A percentile compares a stretch with the other conserved stretches of the same genome.
phyloP scores from a whole-genome alignment of 2,113 vertebrate genomes.

The Cololabis saira region DNA sequence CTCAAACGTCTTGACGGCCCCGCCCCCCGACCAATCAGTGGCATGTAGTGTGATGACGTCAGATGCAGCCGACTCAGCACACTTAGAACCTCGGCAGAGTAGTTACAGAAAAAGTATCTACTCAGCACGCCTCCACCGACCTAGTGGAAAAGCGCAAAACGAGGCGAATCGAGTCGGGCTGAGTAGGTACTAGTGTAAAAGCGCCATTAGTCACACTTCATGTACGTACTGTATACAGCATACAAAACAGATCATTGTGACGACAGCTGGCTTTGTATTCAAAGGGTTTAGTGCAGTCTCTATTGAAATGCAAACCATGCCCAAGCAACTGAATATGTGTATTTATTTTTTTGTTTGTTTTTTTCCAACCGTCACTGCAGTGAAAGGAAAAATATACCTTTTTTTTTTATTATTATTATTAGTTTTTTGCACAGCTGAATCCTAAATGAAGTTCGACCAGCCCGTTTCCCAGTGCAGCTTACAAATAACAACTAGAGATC shows the following conservation, averaged over 20 bases:
- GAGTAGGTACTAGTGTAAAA: no score
- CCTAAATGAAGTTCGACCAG: slow-evolving; percentile 64
- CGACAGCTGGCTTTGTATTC: slow-evolving; percentile 3
- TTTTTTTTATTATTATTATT: neutral
- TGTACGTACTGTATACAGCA: neutral
- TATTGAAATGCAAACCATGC: slow-evolving; percentile 3
- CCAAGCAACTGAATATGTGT: slow-evolving; percentile 15
- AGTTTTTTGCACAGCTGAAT: slow-evolving; percentile 39
- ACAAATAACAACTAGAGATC: slow-evolving; percentile 72
- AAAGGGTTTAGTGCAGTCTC: neutral
- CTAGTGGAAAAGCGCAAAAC: no score
- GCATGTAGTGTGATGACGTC: no score
- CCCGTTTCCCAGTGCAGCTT: slow-evolving; percentile 61
- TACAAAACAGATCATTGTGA: neutral
- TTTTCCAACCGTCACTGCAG: slow-evolving; percentile 14
- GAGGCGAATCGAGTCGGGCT: no score
- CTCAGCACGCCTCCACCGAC: no score
- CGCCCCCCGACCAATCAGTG: no score
- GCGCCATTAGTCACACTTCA: no score
- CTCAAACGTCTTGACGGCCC: no score
- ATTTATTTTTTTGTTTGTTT: neutral
- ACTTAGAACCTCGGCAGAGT: no score
- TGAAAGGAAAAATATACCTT: slow-evolving; percentile 38
- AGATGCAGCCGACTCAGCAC: no score
- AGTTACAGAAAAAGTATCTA: no score